phyloP scores from a whole-genome alignment of 2,113 vertebrate genomes.

The Carassius carassius region DNA sequence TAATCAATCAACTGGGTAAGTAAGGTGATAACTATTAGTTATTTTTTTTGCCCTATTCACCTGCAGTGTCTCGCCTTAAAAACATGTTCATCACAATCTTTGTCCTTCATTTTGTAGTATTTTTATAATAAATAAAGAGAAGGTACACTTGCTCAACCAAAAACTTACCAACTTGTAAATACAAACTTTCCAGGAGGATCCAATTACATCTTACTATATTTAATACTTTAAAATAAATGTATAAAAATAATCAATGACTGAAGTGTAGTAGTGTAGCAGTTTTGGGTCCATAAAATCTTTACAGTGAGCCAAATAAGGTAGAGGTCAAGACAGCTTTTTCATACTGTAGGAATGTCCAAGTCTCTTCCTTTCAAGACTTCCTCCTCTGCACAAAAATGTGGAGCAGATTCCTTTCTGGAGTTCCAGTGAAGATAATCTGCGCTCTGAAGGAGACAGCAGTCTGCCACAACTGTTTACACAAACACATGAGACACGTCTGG shows the following conservation, averaged over 20 bases:
- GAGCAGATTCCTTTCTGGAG: constrained; percentile 20
- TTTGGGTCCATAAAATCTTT: background rate
- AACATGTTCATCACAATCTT: no score
- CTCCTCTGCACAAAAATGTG: constrained; percentile 5
- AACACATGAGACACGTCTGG: background rate
- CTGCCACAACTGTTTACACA: constrained; percentile 24
- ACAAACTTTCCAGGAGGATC: background rate
- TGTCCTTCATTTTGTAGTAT: no score
- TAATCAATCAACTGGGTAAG: no score
- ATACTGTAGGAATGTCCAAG: constrained; percentile 15
- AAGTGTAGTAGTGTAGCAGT: background rate
- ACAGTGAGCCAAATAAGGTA: constrained; percentile 21
- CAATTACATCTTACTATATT: no score
- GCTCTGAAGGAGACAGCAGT: constrained; percentile 7
- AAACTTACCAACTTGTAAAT: no score
- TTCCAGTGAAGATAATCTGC: constrained; percentile 10
- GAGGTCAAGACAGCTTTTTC: constrained; percentile 5
- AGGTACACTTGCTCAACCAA: background rate
- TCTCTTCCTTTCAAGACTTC: constrained; percentile 16
- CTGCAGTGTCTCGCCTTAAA: no score
- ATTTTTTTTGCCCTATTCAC: no score
- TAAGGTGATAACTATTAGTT: no score
- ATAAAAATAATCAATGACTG: background rate
- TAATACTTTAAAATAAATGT: no score
- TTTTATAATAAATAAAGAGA: no score